phyloP scores from a whole-genome alignment of 2,113 vertebrate species.

The Pimephales promelas region DNA sequence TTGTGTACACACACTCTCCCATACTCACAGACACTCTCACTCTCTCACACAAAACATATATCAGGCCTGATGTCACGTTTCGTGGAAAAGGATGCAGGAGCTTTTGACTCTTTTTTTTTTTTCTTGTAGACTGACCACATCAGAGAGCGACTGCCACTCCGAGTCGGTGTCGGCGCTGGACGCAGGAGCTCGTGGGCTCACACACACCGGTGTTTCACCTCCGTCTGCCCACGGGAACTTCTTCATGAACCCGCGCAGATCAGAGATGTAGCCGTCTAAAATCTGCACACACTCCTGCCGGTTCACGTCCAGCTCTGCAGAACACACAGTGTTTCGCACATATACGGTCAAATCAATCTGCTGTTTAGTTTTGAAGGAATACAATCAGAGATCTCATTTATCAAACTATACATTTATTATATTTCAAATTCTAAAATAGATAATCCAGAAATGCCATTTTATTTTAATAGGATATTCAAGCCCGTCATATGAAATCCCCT shows the following conservation, averaged over 20 bases:
- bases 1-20: no score
- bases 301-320: conserved; percentile 77
- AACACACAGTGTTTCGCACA: neutral
- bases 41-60: no score
- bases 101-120: neutral
- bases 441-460: no score
- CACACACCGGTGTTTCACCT: neutral
- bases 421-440: no score
- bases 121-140: conserved; percentile 72
- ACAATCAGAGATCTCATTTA: no score
- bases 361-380: no score
- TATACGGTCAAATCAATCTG: no score
- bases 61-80: no score
- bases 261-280: conserved; percentile 82
- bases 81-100: neutral
- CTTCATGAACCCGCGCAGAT: conserved; percentile 87
- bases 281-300: conserved; percentile 79
- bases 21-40: no score
- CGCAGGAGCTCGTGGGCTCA: neutral
- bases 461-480: no score
- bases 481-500: no score
- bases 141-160: conserved; percentile 64
- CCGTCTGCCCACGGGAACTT: conserved; percentile 75
- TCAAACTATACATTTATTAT: no score
- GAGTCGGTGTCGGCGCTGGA: conserved; percentile 29